These are phyloP conservation scores for Struthidea cinerea DNA, from an alignment of 2,113 vertebrate genomes.

Conservation along the genomic window DNA sequence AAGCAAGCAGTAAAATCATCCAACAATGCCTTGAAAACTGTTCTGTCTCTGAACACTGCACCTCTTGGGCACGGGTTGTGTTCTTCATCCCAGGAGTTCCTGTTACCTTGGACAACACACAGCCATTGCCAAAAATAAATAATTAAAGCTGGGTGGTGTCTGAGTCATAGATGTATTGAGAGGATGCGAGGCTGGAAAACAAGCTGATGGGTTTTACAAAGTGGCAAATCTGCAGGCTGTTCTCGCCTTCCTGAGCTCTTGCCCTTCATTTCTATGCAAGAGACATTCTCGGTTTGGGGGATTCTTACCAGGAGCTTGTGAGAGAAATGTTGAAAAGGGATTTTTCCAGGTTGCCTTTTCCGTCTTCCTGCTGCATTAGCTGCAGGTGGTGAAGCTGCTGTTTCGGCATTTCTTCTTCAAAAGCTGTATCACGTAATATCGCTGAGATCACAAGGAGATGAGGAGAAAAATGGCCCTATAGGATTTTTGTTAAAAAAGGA, in stretches of 20 bases:
- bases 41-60: not conserved
- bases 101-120: not conserved
- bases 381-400: conserved; percentile 66
- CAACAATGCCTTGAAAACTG: conserved; percentile 24
- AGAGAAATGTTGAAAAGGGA: conserved; percentile 63
- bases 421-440: conserved; percentile 63
- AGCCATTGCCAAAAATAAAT: not conserved
- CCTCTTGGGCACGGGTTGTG: not conserved
- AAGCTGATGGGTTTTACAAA: not conserved
- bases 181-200: not conserved
- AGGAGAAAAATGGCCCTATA: conserved; percentile 65
- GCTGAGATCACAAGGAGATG: conserved; percentile 64
- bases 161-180: not conserved
- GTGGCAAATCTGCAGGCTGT: conserved; percentile 1
- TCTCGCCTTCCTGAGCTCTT: not conserved
- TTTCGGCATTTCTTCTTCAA: conserved; percentile 68
- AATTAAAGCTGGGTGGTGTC: not conserved
- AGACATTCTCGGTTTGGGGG: conserved; percentile 35
- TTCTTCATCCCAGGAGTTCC: not conserved
- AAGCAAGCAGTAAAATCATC: conserved; percentile 34
- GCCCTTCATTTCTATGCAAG: conserved; percentile 48
- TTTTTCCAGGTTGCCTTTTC: conserved; percentile 64
- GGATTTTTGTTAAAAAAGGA: conserved; percentile 65
- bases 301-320: conserved; percentile 57
- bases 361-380: conserved; percentile 50